Percentiles rank a stretch among this genome's conserved stretches.
These are phyloP conservation scores for Caenorhabditis latens DNA, from an alignment of 1,140 invertebrate genomes.

Conservation along the genomic window DNA sequence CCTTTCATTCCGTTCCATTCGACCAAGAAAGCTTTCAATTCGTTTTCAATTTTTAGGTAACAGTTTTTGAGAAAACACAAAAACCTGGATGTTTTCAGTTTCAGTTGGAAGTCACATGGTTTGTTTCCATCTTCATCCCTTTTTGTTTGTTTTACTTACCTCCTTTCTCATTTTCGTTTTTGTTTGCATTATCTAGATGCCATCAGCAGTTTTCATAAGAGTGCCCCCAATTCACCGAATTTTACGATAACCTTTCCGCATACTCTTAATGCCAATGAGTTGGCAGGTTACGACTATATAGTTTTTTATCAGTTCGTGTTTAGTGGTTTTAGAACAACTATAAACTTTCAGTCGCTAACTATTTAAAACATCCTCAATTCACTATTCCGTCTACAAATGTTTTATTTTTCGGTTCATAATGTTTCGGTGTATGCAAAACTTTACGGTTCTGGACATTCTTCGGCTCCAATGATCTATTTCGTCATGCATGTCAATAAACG, in stretches of 20 bases:
- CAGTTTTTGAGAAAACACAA: not conserved
- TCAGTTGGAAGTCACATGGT: not conserved
- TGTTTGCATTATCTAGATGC: constrained; percentile 45
- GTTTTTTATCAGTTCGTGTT: constrained; percentile 40
- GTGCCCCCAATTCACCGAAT: not conserved
- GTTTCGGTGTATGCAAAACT: constrained; percentile 15
- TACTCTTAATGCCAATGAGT: not conserved
- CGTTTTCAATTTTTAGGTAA: not conserved
- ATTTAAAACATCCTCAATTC: not conserved
- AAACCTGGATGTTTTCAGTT: not conserved
- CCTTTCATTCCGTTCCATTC: not conserved
- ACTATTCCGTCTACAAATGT: not conserved
- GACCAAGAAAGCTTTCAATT: not conserved
- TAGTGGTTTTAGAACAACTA: not conserved
- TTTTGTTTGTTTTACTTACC: constrained; percentile 43
- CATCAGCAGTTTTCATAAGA: constrained; percentile 34
- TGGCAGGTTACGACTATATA: not conserved
- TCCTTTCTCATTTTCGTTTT: constrained; percentile 5
- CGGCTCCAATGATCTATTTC: constrained; percentile 41
- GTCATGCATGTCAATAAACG: constrained; percentile 53
- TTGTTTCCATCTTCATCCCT: constrained; percentile 22
- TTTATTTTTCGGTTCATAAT: not conserved
- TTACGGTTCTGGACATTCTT: constrained; percentile 35
- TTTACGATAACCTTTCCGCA: not conserved
- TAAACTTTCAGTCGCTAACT: not conserved